These are phyloP conservation scores for Sebastiscus albofasciatus DNA, from an alignment of 2,797 vertebrate species.

Conservation along the genomic window DNA sequence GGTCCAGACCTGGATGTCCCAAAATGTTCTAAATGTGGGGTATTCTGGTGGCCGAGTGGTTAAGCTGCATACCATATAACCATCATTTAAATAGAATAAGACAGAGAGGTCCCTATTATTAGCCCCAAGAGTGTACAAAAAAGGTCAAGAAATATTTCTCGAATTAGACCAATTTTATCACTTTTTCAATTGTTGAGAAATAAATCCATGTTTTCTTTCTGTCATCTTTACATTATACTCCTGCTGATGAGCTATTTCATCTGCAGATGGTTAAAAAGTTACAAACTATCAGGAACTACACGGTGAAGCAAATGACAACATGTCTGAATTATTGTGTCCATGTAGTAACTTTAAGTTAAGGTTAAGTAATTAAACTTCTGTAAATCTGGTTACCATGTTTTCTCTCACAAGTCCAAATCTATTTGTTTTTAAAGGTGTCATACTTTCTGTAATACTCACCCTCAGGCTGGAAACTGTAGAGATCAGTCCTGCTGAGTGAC, in stretches of 20 bases:
- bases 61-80: background rate
- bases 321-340: background rate
- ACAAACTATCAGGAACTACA: background rate
- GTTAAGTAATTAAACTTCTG: background rate
- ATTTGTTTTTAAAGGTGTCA: background rate
- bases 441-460: conserved; percentile 52
- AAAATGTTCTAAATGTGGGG: background rate
- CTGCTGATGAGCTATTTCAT: background rate
- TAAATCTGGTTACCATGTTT: background rate
- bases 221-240: background rate
- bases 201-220: background rate
- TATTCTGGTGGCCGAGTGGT: background rate
- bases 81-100: background rate
- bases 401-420: background rate
- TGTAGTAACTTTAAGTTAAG: background rate
- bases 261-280: background rate
- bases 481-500: conserved; percentile 49
- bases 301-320: background rate
- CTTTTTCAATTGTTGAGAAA: background rate
- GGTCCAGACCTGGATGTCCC: background rate
- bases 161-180: background rate
- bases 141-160: background rate
- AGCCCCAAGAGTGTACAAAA: background rate
- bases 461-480: conserved; percentile 48
- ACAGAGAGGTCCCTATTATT: background rate